A percentile compares a stretch with the other conserved stretches of the same genome.
Conservation (phyloP, 2,113 vertebrate genomes). For the Phyllostomus hastatus region DNA sequence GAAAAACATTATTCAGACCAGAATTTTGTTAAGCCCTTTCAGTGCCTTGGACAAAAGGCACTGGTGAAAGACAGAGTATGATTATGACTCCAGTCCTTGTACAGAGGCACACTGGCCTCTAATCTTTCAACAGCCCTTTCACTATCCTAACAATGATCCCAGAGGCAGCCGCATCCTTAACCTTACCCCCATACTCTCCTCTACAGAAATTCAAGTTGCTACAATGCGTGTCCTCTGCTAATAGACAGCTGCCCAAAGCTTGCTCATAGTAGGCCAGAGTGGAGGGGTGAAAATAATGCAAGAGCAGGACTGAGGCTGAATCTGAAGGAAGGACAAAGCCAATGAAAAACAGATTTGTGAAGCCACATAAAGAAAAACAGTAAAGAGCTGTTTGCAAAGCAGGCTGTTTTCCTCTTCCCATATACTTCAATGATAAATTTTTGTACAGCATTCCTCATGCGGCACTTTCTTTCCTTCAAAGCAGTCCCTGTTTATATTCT, state of each 20-base stretch:
- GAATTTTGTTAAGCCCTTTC: conserved; percentile 71
- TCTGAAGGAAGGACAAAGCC: background rate
- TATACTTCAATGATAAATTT: background rate
- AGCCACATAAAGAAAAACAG: background rate
- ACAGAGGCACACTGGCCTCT: conserved; percentile 62
- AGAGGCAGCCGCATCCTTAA: conserved; percentile 39
- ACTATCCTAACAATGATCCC: conserved; percentile 55
- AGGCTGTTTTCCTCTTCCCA: background rate
- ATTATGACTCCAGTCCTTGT: conserved; percentile 56
- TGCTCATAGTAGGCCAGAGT: background rate
- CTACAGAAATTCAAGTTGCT: conserved; percentile 40
- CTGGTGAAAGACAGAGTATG: conserved; percentile 69
- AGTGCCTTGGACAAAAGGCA: conserved; percentile 69
- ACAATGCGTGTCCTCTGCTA: background rate
- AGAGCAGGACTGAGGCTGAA: background rate
- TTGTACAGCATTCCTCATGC: background rate
- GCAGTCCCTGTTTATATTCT: background rate
- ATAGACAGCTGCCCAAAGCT: conserved; percentile 29
- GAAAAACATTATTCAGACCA: conserved; percentile 67
- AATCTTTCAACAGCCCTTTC: conserved; percentile 69
- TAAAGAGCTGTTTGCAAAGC: background rate
- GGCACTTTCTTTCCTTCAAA: background rate
- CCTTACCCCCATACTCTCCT: background rate
- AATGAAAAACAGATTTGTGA: background rate
- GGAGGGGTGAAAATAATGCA: background rate